Base-by-base conservation (phyloP, 2,797 vertebrate species). In the Diceros bicornis region DNA sequence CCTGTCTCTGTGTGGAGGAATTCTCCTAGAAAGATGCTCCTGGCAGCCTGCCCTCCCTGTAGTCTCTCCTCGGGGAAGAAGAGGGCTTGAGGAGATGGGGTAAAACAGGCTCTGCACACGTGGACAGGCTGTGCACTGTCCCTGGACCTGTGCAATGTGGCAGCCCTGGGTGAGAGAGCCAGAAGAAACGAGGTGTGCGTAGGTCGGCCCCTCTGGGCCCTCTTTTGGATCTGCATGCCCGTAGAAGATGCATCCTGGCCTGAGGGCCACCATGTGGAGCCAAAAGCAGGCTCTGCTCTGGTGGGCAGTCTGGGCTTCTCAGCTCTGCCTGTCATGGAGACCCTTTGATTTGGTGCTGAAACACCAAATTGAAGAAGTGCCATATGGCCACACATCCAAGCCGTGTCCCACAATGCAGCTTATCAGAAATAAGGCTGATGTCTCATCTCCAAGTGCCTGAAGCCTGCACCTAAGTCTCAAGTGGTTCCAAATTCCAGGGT, bases 121-220 rank as follows among this genome's bases (percentile, higher is more conserved):
- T 44, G 0, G 0, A 59, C 16, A 29, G 52, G n/a, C 91, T 55
- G 44, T 12, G 47, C 78, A 20, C 5, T 0, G 2, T 23, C 55
- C 47, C 47, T 20, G 50, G 37, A 57, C 37, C 18, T 7, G 8
- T 14, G 50, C 34, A 2, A 18, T 1, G 0, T 9, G 29, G 72
- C 12, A 29, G 41, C 89, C 27, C 64, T 0, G 12, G 64, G 64
- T 8, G 64, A 20, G 1, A 32, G 66, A n/a, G 13, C 17, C 0
- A 1, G 23, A 37, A 47, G 17, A 25, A 50, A 64, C 0, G 1
- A 9, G 8, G 41, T 1, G 0, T 4, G 18, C 2, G 0, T 2
- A 7, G 69, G 18, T 50, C 50, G 17, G 47, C 52, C 44, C 29
- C 77, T 20, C 18, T 4, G 32, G 59, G 52, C 20, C 50, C 50